Evolutionary conservation across 2,113 vertebrate genomes (phyloP).

Genomic region (Tragelaphus buxtoni): DNA sequence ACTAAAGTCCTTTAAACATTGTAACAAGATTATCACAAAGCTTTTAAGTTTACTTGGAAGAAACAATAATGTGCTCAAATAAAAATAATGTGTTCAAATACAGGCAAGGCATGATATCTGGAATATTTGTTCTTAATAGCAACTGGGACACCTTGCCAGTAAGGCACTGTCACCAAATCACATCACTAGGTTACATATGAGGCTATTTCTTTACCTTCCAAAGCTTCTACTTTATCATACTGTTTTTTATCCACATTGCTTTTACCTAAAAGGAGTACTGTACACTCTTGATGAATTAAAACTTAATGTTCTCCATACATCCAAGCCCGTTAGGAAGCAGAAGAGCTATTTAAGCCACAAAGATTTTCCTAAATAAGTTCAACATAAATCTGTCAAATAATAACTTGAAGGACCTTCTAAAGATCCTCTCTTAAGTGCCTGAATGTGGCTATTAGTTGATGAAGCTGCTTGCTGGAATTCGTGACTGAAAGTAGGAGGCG

Average conservation of each 20-base stretch:
- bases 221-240: not conserved
- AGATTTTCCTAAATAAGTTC: slow-evolving; percentile 1
- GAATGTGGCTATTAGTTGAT: not conserved
- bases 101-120: not conserved
- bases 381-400: not conserved
- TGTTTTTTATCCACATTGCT: not conserved
- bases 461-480: not conserved
- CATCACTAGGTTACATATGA: not conserved
- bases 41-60: not conserved
- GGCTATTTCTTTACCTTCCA: not conserved
- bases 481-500: not conserved
- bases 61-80: not conserved
- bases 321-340: not conserved
- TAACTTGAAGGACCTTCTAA: not conserved
- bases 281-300: not conserved
- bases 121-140: not conserved
- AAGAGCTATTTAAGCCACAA: not conserved
- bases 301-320: not conserved
- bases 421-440: not conserved
- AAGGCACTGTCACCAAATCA: rapidly evolving
- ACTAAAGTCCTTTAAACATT: not conserved
- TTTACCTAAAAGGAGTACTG: not conserved
- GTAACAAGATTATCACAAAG: not conserved
- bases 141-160: rapidly evolving
- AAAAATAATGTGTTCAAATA: not conserved